Evolutionary conservation across 2,113 vertebrate genomes (phyloP), one percentile per base, ranked within the genome.

Genomic region (Malaclemys terrapin): DNA sequence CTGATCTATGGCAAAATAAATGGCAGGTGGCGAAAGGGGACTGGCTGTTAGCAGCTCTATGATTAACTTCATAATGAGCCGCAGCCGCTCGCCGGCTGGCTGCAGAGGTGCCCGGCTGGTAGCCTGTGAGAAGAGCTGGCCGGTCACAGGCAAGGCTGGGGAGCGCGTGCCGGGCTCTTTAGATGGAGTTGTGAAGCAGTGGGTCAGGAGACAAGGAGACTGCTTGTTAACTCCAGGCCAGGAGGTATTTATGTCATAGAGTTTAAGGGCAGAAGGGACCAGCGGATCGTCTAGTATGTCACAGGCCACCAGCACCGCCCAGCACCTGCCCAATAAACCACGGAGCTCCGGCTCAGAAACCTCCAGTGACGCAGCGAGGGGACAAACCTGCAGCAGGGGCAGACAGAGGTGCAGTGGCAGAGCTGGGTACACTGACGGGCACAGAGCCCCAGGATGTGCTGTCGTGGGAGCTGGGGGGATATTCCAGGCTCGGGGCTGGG

Each of bases 81-180:
- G 42, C 72, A n/a, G 35, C 17, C 4, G 1, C 35, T 4, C 65
- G 14, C 35, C 20, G 35, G 35, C 16, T 69, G 62, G 31, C 1
- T 6, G 1, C 1, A 1, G 14, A 42, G 80, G 47, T 52, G 54
- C 54, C 65, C 0, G 3, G 79, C 19, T 10, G 31, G 49, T 20
- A 22, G 31, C 19, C 10, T 53, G 29, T 25, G 22, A 50, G 1
- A 16, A 56, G 57, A 45, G 57, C 4, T 10, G 7, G 5, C 20
- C 7, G 14, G 12, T 3, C 20, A 19, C 72, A 22, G 19, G 22
- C n/a, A 8, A 12, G n/a, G 20, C n/a, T 10, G n/a, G 65, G n/a
- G 31, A 35, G 19, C 16, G n/a, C 22, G 9, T 12, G 22, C 11
- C 10, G 10, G 72, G 72, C 22, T 9, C 72, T 38, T 45, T 10